phyloP scores from a whole-genome alignment of 1,140 invertebrate genomes.

The Bombus turneri region DNA sequence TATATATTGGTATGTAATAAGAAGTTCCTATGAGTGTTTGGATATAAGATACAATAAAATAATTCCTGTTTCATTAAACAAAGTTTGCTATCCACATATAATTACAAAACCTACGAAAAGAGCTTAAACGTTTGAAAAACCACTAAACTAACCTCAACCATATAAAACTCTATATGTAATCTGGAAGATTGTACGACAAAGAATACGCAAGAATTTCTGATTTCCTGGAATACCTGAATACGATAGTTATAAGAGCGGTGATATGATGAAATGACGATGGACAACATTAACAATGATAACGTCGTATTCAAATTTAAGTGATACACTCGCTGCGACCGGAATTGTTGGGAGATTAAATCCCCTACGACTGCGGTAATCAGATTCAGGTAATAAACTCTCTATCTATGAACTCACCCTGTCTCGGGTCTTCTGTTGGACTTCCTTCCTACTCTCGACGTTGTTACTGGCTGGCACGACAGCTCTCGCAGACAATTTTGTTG shows the following conservation, averaged over 20 bases:
- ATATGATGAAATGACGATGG: not conserved
- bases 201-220: not conserved
- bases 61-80: too few relatives aligned
- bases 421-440: not conserved
- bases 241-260: not conserved
- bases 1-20: too few relatives aligned
- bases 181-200: not conserved
- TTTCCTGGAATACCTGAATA: slow-evolving; percentile 27
- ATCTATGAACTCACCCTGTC: slow-evolving; percentile 49
- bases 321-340: slow-evolving; percentile 42
- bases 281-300: slow-evolving; percentile 53
- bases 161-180: not conserved
- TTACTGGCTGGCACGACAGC: not conserved
- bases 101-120: not conserved
- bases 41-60: too few relatives aligned
- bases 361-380: slow-evolving; percentile 62
- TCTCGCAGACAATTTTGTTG: slow-evolving; percentile 50
- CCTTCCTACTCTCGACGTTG: not conserved
- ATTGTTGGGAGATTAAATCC: slow-evolving; percentile 67
- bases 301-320: slow-evolving; percentile 62
- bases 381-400: slow-evolving; percentile 68
- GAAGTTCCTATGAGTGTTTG: too few relatives aligned
- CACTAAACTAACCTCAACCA: not conserved
- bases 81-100: not conserved
- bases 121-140: not conserved